phyloP scores from a whole-genome alignment of 2,797 vertebrate genomes.

The Sebastes minor region DNA sequence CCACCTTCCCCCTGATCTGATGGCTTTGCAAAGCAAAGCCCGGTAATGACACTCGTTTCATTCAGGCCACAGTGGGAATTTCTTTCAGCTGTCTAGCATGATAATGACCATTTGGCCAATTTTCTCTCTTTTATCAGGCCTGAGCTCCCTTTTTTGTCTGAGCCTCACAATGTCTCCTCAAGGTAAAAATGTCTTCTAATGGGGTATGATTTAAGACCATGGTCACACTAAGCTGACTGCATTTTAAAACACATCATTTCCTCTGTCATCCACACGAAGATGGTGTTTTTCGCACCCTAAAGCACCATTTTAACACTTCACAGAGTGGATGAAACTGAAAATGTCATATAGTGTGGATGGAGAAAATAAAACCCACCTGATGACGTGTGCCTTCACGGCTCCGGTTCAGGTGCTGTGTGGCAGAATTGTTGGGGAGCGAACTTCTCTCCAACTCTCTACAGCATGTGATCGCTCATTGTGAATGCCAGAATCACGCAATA shows the following conservation, averaged over 20 bases:
- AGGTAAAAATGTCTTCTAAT: constrained; percentile 50
- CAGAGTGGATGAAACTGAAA: not conserved
- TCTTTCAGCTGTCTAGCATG: constrained; percentile 69
- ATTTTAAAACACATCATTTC: constrained; percentile 26
- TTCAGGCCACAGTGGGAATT: constrained; percentile 68
- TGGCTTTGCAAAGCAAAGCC: constrained; percentile 72
- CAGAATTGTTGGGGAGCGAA: not conserved
- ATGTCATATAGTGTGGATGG: not conserved
- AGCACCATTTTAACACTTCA: not conserved
- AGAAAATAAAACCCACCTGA: not conserved
- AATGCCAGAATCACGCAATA: not conserved
- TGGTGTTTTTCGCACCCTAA: constrained; percentile 10
- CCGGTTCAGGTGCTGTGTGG: not conserved
- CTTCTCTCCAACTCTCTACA: constrained; percentile 1
- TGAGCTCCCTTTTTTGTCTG: constrained; percentile 36
- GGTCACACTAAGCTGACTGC: constrained; percentile 10
- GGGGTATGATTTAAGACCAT: constrained; percentile 20
- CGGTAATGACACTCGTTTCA: constrained; percentile 72
- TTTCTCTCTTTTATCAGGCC: constrained; percentile 58
- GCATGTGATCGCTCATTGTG: not conserved
- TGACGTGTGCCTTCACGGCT: not conserved
- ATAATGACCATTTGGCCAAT: constrained; percentile 76
- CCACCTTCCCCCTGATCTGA: constrained; percentile 67
- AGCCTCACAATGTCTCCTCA: constrained; percentile 43
- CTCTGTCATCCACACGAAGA: not conserved